Percentiles rank a stretch among this genome's conserved stretches.
phyloP scores from a whole-genome alignment of 2,888 invertebrate species.

The Chymomyza fuscimana region DNA sequence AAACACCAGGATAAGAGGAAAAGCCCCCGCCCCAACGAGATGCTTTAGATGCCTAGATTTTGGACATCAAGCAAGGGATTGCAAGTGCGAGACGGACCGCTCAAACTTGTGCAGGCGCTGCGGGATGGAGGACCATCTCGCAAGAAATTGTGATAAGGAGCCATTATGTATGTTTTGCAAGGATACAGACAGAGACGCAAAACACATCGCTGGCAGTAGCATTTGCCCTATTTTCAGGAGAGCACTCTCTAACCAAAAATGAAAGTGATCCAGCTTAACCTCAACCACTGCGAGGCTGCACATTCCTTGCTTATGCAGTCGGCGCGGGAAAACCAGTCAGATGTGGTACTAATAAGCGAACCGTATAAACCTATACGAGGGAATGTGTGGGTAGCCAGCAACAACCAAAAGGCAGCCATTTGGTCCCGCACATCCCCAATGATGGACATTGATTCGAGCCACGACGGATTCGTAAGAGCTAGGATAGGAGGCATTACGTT shows the following conservation, averaged over 20 bases:
- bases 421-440: not conserved
- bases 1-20: not conserved
- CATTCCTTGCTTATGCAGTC: constrained; percentile 17
- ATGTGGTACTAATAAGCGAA: too few species aligned
- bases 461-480: constrained; percentile 12
- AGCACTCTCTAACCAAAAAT: not conserved
- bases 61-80: not conserved
- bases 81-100: not conserved
- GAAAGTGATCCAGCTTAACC: constrained; percentile 12
- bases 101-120: not conserved
- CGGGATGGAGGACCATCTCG: not conserved
- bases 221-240: not conserved
- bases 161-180: not conserved
- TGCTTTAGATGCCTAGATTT: constrained; percentile 7
- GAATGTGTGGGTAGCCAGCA: too few species aligned
- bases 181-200: not conserved
- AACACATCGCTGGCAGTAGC: not conserved
- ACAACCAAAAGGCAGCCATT: not conserved
- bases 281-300: constrained; percentile 12
- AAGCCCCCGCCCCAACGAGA: not conserved
- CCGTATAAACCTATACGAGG: too few species aligned
- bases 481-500: constrained; percentile 13
- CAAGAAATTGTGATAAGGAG: not conserved
- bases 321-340: not conserved
- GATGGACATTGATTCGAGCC: not conserved